Conservation (phyloP, 2,888 invertebrate genomes). For the Zelleria hepariella region DNA sequence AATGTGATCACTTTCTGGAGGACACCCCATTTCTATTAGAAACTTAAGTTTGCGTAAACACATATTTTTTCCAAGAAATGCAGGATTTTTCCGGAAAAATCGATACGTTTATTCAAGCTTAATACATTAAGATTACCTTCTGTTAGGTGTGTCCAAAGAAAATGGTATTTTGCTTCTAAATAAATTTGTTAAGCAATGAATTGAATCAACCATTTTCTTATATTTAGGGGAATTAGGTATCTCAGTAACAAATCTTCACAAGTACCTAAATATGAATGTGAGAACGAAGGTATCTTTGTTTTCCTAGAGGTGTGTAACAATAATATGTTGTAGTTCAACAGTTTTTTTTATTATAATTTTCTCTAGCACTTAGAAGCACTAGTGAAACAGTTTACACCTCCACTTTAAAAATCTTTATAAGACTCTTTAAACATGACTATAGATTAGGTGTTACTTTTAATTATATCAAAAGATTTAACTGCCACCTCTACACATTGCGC, state of each 20-base stretch:
- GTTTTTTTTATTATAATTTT: not conserved
- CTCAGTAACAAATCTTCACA: too few species aligned
- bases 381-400: not conserved
- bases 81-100: conserved; percentile 28
- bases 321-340: not conserved
- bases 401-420: conserved; percentile 29
- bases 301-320: conserved; percentile 37
- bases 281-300: conserved; percentile 36
- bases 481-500: too few species aligned
- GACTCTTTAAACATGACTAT: conserved; percentile 36
- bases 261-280: too few species aligned
- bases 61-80: conserved; percentile 18
- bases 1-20: too few species aligned
- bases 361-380: not conserved
- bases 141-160: too few species aligned
- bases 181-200: too few species aligned
- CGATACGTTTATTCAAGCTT: not conserved
- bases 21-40: too few species aligned
- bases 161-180: too few species aligned
- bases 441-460: conserved; percentile 24
- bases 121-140: too few species aligned
- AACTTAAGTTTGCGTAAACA: not conserved
- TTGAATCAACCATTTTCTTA: too few species aligned
- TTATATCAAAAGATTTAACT: not conserved
- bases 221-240: too few species aligned